A percentile compares a stretch with the other conserved stretches of the same genome.
Evolutionary conservation across 2,888 invertebrate genomes (phyloP).

Genomic region (Dione vanillae): DNA sequence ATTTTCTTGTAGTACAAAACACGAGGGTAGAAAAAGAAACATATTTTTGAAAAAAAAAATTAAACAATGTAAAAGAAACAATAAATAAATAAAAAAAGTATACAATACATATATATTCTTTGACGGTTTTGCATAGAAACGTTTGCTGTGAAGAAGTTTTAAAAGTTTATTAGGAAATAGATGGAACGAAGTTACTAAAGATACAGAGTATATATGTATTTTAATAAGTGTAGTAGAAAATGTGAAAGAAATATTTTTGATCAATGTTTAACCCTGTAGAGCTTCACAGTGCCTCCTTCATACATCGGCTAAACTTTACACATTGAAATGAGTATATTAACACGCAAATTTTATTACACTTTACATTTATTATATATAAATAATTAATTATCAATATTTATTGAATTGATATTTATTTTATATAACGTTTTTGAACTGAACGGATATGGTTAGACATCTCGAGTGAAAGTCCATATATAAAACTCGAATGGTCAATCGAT

Average conservation of each 20-base stretch:
- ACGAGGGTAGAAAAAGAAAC: not conserved
- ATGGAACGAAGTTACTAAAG: not conserved
- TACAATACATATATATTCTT: not conserved
- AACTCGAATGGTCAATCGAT: not conserved
- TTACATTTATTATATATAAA: not conserved
- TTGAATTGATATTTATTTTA: not conserved
- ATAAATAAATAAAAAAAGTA: not conserved
- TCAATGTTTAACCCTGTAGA: slow-evolving; percentile 8
- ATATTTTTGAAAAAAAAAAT: no score
- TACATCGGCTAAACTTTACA: not conserved
- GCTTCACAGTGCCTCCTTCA: not conserved
- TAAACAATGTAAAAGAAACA: no score
- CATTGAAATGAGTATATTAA: no score
- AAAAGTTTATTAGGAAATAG: not conserved
- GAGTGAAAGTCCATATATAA: not conserved
- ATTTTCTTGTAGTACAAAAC: no score
- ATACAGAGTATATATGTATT: slow-evolving; percentile 1
- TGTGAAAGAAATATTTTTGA: slow-evolving; percentile 1
- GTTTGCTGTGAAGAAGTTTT: not conserved
- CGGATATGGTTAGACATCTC: not conserved
- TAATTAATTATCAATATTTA: not conserved
- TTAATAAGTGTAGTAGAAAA: not conserved
- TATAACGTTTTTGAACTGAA: not conserved
- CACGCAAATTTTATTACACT: not conserved
- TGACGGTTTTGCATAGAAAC: not conserved